phyloP scores from a whole-genome alignment of 2,797 vertebrate genomes.

The Cercopithecus mitis region DNA sequence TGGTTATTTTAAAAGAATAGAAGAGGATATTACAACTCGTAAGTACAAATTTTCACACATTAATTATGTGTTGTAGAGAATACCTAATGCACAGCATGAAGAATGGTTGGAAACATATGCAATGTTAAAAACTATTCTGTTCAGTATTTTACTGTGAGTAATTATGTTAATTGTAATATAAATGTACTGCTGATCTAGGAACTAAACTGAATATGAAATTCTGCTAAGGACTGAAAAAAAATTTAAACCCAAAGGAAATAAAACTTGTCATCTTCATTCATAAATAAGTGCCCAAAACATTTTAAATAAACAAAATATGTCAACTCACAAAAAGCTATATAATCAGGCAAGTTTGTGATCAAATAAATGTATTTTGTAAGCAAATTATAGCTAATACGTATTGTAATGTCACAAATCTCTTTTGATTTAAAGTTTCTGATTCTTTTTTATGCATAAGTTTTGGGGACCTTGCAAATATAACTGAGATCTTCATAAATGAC shows the following conservation, averaged over 20 bases:
- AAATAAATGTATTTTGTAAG: not conserved
- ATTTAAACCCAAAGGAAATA: constrained; percentile 21
- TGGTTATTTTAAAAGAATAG: not conserved
- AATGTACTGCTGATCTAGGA: not conserved
- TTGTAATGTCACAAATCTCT: not conserved
- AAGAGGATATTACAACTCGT: not conserved
- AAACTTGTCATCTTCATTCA: constrained; percentile 45
- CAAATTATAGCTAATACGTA: constrained; percentile 27
- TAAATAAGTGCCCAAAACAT: not conserved
- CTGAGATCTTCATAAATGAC: not conserved
- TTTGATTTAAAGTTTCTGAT: not conserved
- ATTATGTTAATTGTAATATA: not conserved
- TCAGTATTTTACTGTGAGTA: not conserved
- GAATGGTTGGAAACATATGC: not conserved
- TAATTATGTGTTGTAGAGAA: constrained; percentile 18
- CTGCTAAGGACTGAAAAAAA: constrained; percentile 19
- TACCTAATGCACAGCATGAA: constrained; percentile 21
- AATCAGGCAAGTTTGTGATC: constrained; percentile 23
- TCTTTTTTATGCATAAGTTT: not conserved
- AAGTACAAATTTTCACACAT: not conserved
- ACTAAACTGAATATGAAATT: constrained; percentile 28
- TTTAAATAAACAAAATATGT: constrained; percentile 47
- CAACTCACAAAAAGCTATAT: not conserved
- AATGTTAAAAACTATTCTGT: constrained; percentile 4
- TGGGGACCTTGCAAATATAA: not conserved